phyloP scores from a whole-genome alignment of 2,888 invertebrate species.

The Lepidocyrtinus sp. region DNA sequence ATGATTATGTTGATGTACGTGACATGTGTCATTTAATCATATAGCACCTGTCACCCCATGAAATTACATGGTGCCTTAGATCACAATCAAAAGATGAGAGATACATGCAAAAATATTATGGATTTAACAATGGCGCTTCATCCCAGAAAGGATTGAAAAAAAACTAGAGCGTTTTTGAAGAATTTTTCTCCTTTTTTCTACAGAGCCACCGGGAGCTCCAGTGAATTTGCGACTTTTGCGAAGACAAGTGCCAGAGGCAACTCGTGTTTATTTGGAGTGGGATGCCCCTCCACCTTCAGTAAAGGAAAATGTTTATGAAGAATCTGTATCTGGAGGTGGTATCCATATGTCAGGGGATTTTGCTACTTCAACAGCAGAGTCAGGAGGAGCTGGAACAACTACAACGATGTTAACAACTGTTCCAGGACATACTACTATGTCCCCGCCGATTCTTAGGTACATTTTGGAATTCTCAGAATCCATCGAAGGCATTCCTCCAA shows the following conservation, averaged over 20 bases:
- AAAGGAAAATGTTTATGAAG: slow-evolving; percentile 43
- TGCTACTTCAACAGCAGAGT: slow-evolving; percentile 50
- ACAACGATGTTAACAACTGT: slow-evolving; percentile 50
- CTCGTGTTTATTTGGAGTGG: slow-evolving; percentile 61
- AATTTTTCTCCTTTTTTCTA: too few relatives aligned
- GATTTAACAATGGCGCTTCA: too few relatives aligned
- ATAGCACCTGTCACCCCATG: slow-evolving; percentile 38
- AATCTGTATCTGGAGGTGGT: slow-evolving; percentile 37
- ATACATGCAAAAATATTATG: too few relatives aligned
- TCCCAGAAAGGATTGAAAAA: too few relatives aligned
- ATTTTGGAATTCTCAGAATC: slow-evolving; percentile 65
- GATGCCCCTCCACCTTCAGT: slow-evolving; percentile 47
- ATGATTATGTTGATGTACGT: slow-evolving; percentile 33
- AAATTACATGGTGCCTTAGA: too few relatives aligned
- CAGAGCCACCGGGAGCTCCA: slow-evolving; percentile 63
- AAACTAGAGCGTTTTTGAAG: too few relatives aligned
- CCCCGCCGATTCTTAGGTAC: slow-evolving; percentile 65
- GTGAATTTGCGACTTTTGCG: slow-evolving; percentile 60
- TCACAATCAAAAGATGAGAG: too few relatives aligned
- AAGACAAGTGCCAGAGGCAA: slow-evolving; percentile 56
- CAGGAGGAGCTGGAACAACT: slow-evolving; percentile 44
- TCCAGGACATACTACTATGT: slow-evolving; percentile 35
- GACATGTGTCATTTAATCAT: slow-evolving; percentile 33
- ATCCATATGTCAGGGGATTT: slow-evolving; percentile 57
- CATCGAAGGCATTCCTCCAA: slow-evolving; percentile 37